Base-by-base conservation (phyloP, 2,113 vertebrate species). In the Ictidomys tridecemlineatus region DNA sequence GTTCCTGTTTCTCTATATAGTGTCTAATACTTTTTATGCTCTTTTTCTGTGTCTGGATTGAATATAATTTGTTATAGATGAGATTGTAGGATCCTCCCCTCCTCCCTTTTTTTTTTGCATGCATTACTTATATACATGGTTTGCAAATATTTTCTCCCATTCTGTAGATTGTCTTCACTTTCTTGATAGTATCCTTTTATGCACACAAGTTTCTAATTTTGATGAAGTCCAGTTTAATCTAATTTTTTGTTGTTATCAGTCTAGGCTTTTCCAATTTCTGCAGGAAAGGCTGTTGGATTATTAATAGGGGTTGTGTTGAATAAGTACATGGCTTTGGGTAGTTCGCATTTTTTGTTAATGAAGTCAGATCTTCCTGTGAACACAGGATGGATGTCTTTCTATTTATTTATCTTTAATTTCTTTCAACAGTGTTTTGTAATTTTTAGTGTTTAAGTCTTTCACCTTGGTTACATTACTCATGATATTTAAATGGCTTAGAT, bases 391-490 rank as follows among this genome's bases (percentile, higher is more conserved):
- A 39, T 56, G 8, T 79, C 53, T 37, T 84, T 83, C 37, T 56
- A 67, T 79, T 89, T 85, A 85, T 79, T 56, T 93, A 51, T 85
- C 48, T 69, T 82, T 78, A 87, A 42, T 94, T 77, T 77, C 34
- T 77, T 91, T 84, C 63, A 84, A 42, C 13, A 32, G 3, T 72
- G 42, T 72, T 92, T 63, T 77, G 37, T 61, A 24, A 61, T 61
- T 61, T 61, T 61, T 10, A 26, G 58, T 61, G 58, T 24, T 26
- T 58, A 87, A 13, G 70, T 85, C 26, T 94, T 89, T 95, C 72
- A 56, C 58, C 63, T 89, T 89, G 85, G 53, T 94, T 92, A 79
- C 32, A 79, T 84, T 73, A 73, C 34, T 79, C 72, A 42, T 92
- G 32, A 61, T 61, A 61, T 61, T 61, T 61, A 58, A 58, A 20